phyloP scores from a whole-genome alignment of 2,797 vertebrate genomes.

The Sciaenops ocellatus region DNA sequence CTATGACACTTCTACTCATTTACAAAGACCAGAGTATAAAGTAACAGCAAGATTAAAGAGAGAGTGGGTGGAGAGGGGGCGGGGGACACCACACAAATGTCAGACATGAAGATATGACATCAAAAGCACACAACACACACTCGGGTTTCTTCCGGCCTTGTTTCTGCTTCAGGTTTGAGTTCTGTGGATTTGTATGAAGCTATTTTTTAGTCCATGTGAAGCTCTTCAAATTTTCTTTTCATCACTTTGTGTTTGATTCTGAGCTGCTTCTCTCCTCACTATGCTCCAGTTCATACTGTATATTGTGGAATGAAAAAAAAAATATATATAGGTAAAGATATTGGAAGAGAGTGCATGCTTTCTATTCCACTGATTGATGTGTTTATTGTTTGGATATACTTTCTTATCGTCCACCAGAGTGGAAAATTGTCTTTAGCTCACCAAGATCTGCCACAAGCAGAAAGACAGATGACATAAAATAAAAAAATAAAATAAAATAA shows the following conservation, averaged over 20 bases:
- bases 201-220: conserved; percentile 30
- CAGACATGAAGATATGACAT: conserved; percentile 37
- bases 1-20: conserved; percentile 29
- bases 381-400: conserved; percentile 26
- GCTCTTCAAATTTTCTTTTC: conserved; percentile 32
- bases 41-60: conserved; percentile 38
- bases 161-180: conserved; percentile 30
- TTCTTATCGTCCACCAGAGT: conserved; percentile 16
- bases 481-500: not conserved
- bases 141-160: not conserved
- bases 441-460: not conserved
- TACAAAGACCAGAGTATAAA: conserved; percentile 25
- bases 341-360: not conserved
- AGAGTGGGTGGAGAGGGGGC: not conserved
- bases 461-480: not conserved
- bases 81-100: conserved; percentile 19
- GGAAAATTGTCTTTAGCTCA: conserved; percentile 35
- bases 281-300: not conserved
- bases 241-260: conserved; percentile 35
- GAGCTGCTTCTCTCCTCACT: not conserved
- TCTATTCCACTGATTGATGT: conserved; percentile 17
- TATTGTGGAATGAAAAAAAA: conserved; percentile 6
- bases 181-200: conserved; percentile 2
- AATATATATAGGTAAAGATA: conserved; percentile 8
- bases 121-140: conserved; percentile 28